Conservation (phyloP, 2,113 vertebrate genomes). For the Lasiurus cinereus region DNA sequence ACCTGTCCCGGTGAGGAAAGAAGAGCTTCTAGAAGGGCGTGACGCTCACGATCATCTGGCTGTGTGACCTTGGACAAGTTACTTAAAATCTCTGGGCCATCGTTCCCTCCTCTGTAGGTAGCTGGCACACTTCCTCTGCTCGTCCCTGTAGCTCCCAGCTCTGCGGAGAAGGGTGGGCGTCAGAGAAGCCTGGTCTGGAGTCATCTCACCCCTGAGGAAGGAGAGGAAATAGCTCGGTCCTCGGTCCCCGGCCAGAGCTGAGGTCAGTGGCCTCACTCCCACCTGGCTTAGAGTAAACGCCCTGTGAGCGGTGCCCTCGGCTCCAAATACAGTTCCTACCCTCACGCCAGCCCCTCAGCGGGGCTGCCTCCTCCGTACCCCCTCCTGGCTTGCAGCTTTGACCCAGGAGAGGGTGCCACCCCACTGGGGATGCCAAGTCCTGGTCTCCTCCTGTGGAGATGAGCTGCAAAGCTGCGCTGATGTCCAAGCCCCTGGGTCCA, state of each 20-base stretch:
- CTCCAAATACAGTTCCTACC: not conserved
- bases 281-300: accelerated
- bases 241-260: not conserved
- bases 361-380: not conserved
- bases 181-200: not conserved
- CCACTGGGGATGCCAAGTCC: not conserved
- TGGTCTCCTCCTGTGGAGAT: not conserved
- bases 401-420: not conserved
- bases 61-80: not conserved
- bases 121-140: not conserved
- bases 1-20: not conserved
- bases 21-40: not conserved
- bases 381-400: too few relatives aligned
- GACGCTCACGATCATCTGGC: not conserved
- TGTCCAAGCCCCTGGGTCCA: accelerated
- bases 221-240: not conserved
- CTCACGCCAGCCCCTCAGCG: not conserved
- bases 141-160: not conserved
- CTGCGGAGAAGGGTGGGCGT: not conserved
- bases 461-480: too few relatives aligned
- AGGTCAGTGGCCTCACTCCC: not conserved
- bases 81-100: not conserved
- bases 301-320: not conserved
- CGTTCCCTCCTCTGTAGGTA: not conserved
- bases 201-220: not conserved